Conservation (phyloP, 2,888 invertebrate species). For the Calliphora vomitoria region DNA sequence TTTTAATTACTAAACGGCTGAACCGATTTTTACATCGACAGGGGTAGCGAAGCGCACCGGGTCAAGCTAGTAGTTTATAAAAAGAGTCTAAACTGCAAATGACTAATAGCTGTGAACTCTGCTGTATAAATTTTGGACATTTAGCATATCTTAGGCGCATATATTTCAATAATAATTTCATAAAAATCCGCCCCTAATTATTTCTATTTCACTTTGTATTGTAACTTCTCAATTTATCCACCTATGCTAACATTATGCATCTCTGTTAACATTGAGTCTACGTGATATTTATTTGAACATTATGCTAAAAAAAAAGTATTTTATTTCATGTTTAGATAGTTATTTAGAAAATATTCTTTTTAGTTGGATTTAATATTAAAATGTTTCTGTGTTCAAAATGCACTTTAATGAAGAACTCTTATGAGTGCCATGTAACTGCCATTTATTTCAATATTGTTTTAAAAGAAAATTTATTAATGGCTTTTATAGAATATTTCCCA, state of each 20-base stretch:
- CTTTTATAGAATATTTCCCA: background rate
- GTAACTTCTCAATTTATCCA: background rate
- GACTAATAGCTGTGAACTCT: too few species aligned
- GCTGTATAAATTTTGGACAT: too few species aligned
- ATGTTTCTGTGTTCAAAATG: conserved; percentile 11
- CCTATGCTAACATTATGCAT: conserved; percentile 19
- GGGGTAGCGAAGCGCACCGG: too few species aligned
- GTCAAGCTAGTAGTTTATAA: too few species aligned
- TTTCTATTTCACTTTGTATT: background rate
- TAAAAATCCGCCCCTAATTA: too few species aligned
- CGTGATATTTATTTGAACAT: conserved; percentile 59
- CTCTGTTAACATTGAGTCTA: conserved; percentile 37
- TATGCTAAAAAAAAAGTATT: conserved; percentile 35
- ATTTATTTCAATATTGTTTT: conserved; percentile 67
- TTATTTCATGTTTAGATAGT: conserved; percentile 42
- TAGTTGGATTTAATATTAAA: conserved; percentile 38
- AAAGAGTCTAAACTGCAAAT: too few species aligned
- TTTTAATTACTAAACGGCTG: too few species aligned
- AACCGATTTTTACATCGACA: too few species aligned
- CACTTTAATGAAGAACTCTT: conserved; percentile 32
- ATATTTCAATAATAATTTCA: too few species aligned
- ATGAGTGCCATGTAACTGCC: conserved; percentile 9
- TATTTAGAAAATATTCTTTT: conserved; percentile 39
- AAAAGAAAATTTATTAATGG: background rate
- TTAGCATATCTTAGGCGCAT: too few species aligned